phyloP scores from a whole-genome alignment of 2,113 vertebrate genomes.

The Albula goreensis region DNA sequence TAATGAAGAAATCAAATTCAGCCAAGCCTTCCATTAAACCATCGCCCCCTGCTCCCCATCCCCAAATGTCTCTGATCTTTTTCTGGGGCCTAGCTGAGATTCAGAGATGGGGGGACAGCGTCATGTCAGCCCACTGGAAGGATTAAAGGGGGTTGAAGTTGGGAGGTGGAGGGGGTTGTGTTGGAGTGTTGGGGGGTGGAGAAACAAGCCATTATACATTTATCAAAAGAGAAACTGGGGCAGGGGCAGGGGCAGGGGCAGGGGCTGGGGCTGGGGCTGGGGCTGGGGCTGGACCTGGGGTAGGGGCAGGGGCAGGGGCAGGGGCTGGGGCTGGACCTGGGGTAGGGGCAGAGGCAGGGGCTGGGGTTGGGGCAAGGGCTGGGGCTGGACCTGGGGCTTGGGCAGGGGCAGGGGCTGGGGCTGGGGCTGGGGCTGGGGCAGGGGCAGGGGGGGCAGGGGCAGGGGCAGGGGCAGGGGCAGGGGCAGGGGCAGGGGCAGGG shows the following conservation, averaged over 20 bases:
- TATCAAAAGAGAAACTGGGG: background rate
- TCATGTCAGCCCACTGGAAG: background rate
- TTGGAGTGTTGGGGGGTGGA: background rate
- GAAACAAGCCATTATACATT: background rate
- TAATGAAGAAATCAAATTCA: constrained; percentile 4
- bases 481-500: constrained; percentile 45
- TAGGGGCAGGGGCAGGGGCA: no score
- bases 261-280: constrained; percentile 44
- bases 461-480: constrained; percentile 19
- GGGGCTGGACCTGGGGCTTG: constrained; percentile 36
- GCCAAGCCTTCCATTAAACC: background rate
- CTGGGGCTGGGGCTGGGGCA: constrained; percentile 51
- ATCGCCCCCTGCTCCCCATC: no score
- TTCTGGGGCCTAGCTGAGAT: background rate
- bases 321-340: constrained; percentile 27
- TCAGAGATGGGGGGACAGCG: background rate
- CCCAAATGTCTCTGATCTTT: background rate
- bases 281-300: constrained; percentile 33
- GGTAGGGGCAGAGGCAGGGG: constrained; percentile 47
- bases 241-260: constrained; percentile 41
- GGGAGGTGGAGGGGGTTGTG: no score
- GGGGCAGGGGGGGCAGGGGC: constrained; percentile 24
- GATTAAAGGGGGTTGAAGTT: background rate
- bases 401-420: constrained; percentile 46
- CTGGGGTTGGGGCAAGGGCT: constrained; percentile 43